Percentiles rank a stretch among this genome's conserved stretches.
Evolutionary conservation across 2,888 invertebrate species (phyloP).

Genomic region (Neocrepidodera transversa): DNA sequence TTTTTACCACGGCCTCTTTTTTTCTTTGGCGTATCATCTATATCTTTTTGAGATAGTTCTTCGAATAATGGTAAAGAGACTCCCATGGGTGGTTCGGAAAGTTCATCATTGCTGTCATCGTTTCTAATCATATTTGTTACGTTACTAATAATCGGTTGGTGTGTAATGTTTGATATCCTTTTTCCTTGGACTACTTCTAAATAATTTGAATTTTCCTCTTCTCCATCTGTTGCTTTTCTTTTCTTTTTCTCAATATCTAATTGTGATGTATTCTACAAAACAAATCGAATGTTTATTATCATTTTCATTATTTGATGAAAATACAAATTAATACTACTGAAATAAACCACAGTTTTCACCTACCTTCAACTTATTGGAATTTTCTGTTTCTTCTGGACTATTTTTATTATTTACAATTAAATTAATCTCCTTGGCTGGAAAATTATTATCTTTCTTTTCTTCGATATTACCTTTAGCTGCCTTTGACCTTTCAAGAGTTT

Average conservation of each 20-base stretch:
- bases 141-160: constrained; percentile 47
- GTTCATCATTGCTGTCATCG: constrained; percentile 51
- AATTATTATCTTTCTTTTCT: constrained; percentile 12
- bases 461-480: constrained; percentile 5
- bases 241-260: constrained; percentile 16
- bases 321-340: constrained; percentile 40
- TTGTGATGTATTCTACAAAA: constrained; percentile 9
- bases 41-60: constrained; percentile 47
- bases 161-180: constrained; percentile 39
- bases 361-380: not conserved
- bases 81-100: constrained; percentile 55
- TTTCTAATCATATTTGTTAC: constrained; percentile 45
- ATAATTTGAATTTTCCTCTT: constrained; percentile 1
- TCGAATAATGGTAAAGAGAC: constrained; percentile 53
- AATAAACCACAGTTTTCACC: not conserved
- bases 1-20: constrained; percentile 58
- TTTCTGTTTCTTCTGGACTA: constrained; percentile 59
- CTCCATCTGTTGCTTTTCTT: constrained; percentile 12
- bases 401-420: constrained; percentile 57
- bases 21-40: constrained; percentile 55
- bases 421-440: constrained; percentile 50
- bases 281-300: too few relatives aligned
- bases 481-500: constrained; percentile 21
- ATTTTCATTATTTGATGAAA: too few relatives aligned
- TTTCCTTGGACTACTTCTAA: constrained; percentile 38